Percentiles rank a stretch among this genome's conserved stretches.
phyloP scores from a whole-genome alignment of 2,113 vertebrate genomes.

The Rafetus swinhoei region DNA sequence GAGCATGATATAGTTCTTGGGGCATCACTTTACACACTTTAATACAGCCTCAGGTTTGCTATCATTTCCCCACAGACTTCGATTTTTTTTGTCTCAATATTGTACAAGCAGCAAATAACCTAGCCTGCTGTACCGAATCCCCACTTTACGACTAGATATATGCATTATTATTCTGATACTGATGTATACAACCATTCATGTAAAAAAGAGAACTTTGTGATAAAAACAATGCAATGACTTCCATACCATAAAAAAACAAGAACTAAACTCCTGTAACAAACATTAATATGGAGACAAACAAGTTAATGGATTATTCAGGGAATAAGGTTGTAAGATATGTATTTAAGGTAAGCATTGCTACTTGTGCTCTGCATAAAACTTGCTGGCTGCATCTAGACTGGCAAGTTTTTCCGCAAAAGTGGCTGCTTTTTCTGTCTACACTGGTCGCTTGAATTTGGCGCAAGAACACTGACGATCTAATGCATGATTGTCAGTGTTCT shows the following conservation, averaged over 20 bases:
- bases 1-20: not conserved
- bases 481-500: too few relatives aligned
- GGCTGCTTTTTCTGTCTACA: too few relatives aligned
- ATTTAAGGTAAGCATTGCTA: slow-evolving; percentile 26
- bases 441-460: too few relatives aligned
- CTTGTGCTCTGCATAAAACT: slow-evolving; percentile 26
- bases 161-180: slow-evolving; percentile 68
- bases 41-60: not conserved
- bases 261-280: slow-evolving; percentile 69
- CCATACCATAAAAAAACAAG: slow-evolving; percentile 75
- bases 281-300: slow-evolving; percentile 71
- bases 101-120: slow-evolving; percentile 41
- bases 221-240: slow-evolving; percentile 71
- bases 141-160: slow-evolving; percentile 68
- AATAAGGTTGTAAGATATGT: slow-evolving; percentile 34
- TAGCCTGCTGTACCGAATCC: slow-evolving; percentile 62
- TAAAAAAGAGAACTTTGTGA: slow-evolving; percentile 66
- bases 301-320: slow-evolving; percentile 70
- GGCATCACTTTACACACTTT: not conserved
- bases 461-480: too few relatives aligned
- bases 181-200: slow-evolving; percentile 68
- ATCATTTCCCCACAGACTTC: not conserved
- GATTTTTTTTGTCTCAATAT: slow-evolving; percentile 38
- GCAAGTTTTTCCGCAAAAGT: too few relatives aligned
- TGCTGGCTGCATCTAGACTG: too few relatives aligned